phyloP scores from a whole-genome alignment of 2,113 vertebrate genomes.

The Indri indri region DNA sequence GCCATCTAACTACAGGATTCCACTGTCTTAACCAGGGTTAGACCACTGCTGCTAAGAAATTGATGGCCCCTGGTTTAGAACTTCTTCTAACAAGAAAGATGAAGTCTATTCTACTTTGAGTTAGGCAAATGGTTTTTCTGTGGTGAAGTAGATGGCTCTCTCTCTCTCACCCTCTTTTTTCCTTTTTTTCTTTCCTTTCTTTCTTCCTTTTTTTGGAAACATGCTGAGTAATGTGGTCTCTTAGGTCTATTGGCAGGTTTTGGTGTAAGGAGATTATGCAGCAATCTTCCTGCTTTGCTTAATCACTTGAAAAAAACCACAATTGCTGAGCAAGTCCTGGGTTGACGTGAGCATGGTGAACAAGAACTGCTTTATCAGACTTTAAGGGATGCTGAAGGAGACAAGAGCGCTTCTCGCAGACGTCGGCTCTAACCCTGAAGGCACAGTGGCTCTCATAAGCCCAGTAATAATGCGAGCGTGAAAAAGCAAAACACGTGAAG shows the following conservation, averaged over 20 bases:
- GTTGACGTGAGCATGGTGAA: background rate
- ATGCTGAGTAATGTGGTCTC: background rate
- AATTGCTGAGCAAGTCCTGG: background rate
- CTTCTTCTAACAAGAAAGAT: constrained; percentile 25
- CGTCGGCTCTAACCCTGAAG: background rate
- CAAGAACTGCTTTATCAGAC: background rate
- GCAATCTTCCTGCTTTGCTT: constrained; percentile 33
- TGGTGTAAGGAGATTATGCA: background rate
- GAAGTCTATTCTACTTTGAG: background rate
- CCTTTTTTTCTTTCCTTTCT: background rate
- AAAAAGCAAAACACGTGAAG: background rate
- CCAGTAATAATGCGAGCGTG: background rate
- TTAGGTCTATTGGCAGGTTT: background rate
- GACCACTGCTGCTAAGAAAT: background rate
- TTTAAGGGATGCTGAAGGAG: background rate
- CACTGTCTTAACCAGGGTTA: background rate
- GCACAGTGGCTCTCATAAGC: background rate
- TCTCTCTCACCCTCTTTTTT: background rate
- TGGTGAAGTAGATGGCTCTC: background rate
- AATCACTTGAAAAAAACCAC: constrained; percentile 9
- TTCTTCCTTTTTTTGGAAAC: background rate
- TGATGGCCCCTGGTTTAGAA: background rate
- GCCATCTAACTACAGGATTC: background rate
- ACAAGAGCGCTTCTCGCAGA: background rate
- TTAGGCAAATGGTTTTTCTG: constrained; percentile 16